phyloP scores from a whole-genome alignment of 1,140 invertebrate genomes.

The Pseudomyrmex dendroicus region DNA sequence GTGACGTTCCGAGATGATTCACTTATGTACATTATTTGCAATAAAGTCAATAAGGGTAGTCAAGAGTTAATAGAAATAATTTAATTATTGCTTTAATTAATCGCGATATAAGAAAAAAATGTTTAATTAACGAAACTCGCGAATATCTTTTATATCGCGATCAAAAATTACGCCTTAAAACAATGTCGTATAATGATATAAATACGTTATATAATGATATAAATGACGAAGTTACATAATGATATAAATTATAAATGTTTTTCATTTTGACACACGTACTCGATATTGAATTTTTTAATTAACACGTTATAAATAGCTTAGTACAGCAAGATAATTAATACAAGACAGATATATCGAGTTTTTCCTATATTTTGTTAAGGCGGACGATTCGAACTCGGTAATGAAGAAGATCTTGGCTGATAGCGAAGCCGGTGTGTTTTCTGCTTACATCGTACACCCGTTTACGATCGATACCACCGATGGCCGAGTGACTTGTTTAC shows the following conservation, averaged over 20 bases:
- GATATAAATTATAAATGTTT: not conserved
- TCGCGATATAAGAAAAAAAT: too few relatives aligned
- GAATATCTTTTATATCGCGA: too few relatives aligned
- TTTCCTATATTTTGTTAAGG: not conserved
- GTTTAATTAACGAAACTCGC: too few relatives aligned
- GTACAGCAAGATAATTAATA: not conserved
- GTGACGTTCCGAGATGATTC: not conserved
- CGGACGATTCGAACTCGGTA: constrained; percentile 3
- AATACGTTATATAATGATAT: too few relatives aligned
- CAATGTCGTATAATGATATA: too few relatives aligned
- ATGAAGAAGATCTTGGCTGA: not conserved
- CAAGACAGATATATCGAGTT: not conserved
- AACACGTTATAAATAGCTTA: not conserved
- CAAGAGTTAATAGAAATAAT: not conserved
- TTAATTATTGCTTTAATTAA: not conserved
- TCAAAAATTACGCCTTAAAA: too few relatives aligned
- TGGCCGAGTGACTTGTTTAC: constrained; percentile 51
- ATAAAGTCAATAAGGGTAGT: not conserved
- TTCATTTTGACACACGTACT: not conserved
- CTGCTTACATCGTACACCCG: not conserved
- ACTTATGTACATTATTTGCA: not conserved
- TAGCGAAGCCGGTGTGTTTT: constrained; percentile 38
- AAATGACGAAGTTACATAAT: not conserved
- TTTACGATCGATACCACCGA: constrained; percentile 21
- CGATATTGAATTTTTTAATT: not conserved